phyloP scores from a whole-genome alignment of 2,113 vertebrate species.

The Lampris megalopsis region DNA sequence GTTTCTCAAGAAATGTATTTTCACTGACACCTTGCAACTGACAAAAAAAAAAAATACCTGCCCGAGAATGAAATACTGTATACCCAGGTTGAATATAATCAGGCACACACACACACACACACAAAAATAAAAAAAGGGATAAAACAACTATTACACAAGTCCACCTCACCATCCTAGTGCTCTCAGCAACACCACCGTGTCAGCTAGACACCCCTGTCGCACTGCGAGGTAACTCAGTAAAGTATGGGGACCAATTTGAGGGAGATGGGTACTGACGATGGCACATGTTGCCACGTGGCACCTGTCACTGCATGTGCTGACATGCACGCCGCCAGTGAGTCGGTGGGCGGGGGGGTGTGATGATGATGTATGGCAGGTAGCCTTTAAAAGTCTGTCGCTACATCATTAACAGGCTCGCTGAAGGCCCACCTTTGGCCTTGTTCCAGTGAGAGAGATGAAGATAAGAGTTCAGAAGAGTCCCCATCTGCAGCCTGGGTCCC shows the following conservation, averaged over 20 bases:
- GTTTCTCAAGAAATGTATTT: too few species aligned
- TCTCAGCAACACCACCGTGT: conserved; percentile 14
- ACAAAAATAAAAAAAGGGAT: neutral
- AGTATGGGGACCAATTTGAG: conserved; percentile 53
- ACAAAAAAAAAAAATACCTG: conserved; percentile 25
- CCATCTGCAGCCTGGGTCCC: conserved; percentile 27
- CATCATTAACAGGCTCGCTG: conserved; percentile 72
- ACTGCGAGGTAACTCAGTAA: conserved; percentile 37
- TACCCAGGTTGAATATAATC: too few species aligned
- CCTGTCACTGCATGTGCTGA: conserved; percentile 69
- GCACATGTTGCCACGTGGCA: conserved; percentile 60
- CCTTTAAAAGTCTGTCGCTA: conserved; percentile 68
- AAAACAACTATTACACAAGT: conserved; percentile 29
- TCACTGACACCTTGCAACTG: conserved; percentile 23
- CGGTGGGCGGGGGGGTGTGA: conserved; percentile 23
- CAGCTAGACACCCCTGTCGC: conserved; percentile 14
- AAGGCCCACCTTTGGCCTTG: conserved; percentile 66
- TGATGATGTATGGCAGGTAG: conserved; percentile 60
- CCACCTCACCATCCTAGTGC: neutral
- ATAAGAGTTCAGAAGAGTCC: conserved; percentile 44
- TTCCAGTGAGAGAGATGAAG: conserved; percentile 50
- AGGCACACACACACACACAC: too few species aligned
- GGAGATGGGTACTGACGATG: conserved; percentile 56
- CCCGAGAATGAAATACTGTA: conserved; percentile 7
- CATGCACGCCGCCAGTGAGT: conserved; percentile 26